Conservation (phyloP, 2,797 vertebrate species). For the Lagodon rhomboides region DNA sequence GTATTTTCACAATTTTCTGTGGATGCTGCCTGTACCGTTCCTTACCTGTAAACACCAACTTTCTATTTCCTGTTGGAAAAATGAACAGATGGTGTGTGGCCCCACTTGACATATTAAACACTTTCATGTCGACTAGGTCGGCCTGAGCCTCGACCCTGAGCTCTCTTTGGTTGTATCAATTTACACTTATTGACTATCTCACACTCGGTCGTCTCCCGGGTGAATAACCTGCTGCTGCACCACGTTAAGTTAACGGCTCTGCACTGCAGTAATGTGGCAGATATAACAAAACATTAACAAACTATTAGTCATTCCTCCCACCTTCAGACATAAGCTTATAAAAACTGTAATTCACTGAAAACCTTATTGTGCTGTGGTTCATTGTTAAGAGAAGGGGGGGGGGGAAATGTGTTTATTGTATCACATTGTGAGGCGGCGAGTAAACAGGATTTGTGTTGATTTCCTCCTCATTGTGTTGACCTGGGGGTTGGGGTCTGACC, state of each 20-base stretch:
- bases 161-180: conserved; percentile 15
- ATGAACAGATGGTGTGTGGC: conserved; percentile 14
- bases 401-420: conserved; percentile 89
- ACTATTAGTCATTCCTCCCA: not conserved
- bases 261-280: not conserved
- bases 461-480: conserved; percentile 89
- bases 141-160: conserved; percentile 1
- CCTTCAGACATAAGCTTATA: conserved; percentile 8
- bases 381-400: conserved; percentile 71
- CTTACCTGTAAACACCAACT: conserved; percentile 1
- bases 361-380: conserved; percentile 63
- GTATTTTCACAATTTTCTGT: not conserved
- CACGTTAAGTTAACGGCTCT: not conserved
- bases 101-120: conserved; percentile 12
- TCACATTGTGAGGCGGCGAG: conserved; percentile 84
- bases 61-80: not conserved
- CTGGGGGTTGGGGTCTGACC: conserved; percentile 59
- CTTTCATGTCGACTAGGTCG: conserved; percentile 14
- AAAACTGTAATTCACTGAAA: conserved; percentile 34
- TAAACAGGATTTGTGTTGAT: conserved; percentile 91
- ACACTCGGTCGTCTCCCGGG: conserved; percentile 11
- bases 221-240: not conserved
- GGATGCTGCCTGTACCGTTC: not conserved
- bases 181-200: conserved; percentile 18
- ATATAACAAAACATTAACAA: not conserved